Percentiles rank a stretch among this genome's conserved stretches.
Evolutionary conservation across 2,888 invertebrate species (phyloP).

Genomic region (Drosophila pseudotakahashii): DNA sequence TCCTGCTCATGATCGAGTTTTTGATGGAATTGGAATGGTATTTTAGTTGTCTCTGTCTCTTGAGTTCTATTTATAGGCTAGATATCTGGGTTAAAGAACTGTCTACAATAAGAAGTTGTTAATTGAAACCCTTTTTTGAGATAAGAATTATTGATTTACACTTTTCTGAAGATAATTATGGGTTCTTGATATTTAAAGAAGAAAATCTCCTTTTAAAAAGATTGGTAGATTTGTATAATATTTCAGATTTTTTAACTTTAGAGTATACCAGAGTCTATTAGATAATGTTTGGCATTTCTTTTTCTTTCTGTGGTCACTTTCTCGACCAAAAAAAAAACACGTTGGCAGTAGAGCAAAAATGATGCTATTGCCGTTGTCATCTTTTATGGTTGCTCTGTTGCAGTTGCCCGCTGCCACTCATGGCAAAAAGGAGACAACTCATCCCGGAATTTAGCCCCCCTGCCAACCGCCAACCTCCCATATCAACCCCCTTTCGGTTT

Average conservation of each 20-base stretch:
- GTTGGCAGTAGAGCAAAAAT: conserved; percentile 2
- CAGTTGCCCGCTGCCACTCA: conserved; percentile 36
- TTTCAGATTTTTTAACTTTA: neutral
- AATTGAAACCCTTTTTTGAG: neutral
- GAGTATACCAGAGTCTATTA: conserved; percentile 14
- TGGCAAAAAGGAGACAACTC: conserved; percentile 39
- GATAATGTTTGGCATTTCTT: conserved; percentile 1
- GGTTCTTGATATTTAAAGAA: neutral
- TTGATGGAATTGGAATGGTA: conserved; percentile 11
- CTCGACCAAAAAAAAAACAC: neutral
- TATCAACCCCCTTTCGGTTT: conserved; percentile 2
- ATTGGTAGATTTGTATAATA: neutral
- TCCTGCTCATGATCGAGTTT: conserved; percentile 34
- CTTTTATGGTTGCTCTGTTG: conserved; percentile 32
- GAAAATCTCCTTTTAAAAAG: neutral
- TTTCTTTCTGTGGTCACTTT: conserved; percentile 12
- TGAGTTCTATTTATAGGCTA: conserved; percentile 18
- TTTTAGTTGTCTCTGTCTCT: neutral
- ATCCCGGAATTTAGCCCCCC: conserved; percentile 8
- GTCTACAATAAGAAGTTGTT: neutral
- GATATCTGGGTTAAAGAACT: conserved; percentile 17
- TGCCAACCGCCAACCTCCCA: neutral
- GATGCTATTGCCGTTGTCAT: conserved; percentile 19
- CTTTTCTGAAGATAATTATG: neutral
- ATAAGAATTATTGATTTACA: too few species aligned